A percentile compares a stretch with the other conserved stretches of the same genome.
Conservation (phyloP, 2,888 invertebrate genomes). For the Luperina testacea region DNA sequence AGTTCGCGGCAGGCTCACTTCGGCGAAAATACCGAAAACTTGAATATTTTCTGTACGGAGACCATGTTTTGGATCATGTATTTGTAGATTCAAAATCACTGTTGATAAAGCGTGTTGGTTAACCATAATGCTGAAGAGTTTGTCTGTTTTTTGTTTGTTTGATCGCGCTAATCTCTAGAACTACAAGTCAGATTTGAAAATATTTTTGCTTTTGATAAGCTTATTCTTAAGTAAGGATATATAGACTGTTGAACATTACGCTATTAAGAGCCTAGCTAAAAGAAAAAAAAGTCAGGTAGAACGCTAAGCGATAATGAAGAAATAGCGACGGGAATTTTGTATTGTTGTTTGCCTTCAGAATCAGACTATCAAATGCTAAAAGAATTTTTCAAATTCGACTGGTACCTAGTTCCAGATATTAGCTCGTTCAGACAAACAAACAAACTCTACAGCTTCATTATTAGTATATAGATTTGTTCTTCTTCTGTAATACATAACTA, state of each 20-base stretch:
- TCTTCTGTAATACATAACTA: background rate
- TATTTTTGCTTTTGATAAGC: background rate
- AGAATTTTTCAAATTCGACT: too few relatives aligned
- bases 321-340: too few relatives aligned
- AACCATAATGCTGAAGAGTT: background rate
- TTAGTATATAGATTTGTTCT: background rate
- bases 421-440: background rate
- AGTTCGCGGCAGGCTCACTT: slow-evolving; percentile 35
- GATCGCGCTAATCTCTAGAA: background rate
- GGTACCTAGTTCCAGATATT: background rate
- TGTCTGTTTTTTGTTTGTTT: background rate
- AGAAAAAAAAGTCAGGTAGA: too few relatives aligned
- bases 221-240: background rate
- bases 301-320: too few relatives aligned
- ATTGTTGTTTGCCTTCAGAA: too few relatives aligned
- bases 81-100: background rate
- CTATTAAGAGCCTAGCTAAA: background rate
- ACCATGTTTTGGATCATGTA: slow-evolving; percentile 31
- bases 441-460: background rate
- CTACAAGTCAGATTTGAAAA: background rate
- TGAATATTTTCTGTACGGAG: slow-evolving; percentile 32
- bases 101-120: background rate
- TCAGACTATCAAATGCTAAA: too few relatives aligned
- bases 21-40: slow-evolving; percentile 51
- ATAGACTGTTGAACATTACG: background rate